Evolutionary conservation across 2,888 invertebrate species (phyloP).

Genomic region (Alsophila aescularia): DNA sequence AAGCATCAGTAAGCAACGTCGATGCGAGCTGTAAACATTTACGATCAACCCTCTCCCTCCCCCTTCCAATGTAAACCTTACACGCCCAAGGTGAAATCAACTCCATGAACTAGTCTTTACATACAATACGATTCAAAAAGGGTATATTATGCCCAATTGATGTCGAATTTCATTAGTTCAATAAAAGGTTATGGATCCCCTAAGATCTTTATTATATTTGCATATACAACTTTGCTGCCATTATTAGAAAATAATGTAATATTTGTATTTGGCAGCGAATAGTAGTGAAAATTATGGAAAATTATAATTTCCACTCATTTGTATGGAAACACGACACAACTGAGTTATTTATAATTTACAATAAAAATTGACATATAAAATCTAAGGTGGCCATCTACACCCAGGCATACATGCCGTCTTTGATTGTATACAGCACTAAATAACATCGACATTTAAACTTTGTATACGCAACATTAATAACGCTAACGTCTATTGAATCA

Average conservation of each 20-base stretch:
- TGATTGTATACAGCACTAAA: too few relatives aligned
- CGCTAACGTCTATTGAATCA: too few relatives aligned
- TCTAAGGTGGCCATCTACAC: too few relatives aligned
- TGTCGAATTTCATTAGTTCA: slow-evolving; percentile 21
- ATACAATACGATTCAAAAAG: slow-evolving; percentile 36
- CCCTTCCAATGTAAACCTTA: slow-evolving; percentile 13
- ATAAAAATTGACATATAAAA: too few relatives aligned
- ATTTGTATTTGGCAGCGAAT: not conserved
- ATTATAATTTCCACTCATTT: too few relatives aligned
- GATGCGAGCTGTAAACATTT: slow-evolving; percentile 79
- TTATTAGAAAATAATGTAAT: not conserved
- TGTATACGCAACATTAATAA: too few relatives aligned
- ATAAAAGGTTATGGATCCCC: slow-evolving; percentile 8
- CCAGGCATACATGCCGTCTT: too few relatives aligned
- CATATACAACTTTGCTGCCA: slow-evolving; percentile 1
- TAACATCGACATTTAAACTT: too few relatives aligned
- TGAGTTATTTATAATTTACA: too few relatives aligned
- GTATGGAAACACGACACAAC: too few relatives aligned
- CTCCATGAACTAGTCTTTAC: slow-evolving; percentile 27
- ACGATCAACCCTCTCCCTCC: slow-evolving; percentile 73
- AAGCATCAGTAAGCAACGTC: slow-evolving; percentile 82
- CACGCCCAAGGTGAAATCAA: slow-evolving; percentile 23
- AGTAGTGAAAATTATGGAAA: too few relatives aligned
- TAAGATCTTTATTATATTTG: not conserved
- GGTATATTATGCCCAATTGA: slow-evolving; percentile 24